These are phyloP conservation scores for Sinocyclocheilus grahami DNA, from an alignment of 2,113 vertebrate species.

Conservation along the genomic window DNA sequence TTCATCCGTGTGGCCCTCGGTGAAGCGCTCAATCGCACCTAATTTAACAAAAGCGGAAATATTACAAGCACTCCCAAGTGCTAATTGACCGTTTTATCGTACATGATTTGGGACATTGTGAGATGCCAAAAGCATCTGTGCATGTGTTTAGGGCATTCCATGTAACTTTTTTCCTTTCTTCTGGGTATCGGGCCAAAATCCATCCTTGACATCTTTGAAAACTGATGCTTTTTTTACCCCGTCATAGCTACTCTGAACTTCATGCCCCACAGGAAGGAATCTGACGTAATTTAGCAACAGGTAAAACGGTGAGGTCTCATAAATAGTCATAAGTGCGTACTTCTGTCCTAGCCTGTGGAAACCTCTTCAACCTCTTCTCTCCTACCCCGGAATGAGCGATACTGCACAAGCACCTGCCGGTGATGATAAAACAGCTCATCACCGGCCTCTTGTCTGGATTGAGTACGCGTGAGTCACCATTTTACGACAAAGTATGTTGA, in stretches of 20 bases:
- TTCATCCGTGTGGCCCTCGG: background rate
- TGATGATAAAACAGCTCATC: slow-evolving; percentile 37
- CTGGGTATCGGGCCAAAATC: no score
- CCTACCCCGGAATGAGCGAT: background rate
- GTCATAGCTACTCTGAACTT: background rate
- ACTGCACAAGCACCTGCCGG: slow-evolving; percentile 13
- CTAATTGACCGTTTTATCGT: background rate
- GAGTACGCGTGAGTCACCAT: slow-evolving; percentile 6
- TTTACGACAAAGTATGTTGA: slow-evolving; percentile 8
- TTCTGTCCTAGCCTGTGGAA: background rate
- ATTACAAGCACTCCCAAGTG: background rate
- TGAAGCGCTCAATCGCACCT: background rate
- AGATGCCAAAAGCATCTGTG: background rate
- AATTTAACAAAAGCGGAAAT: slow-evolving; percentile 19
- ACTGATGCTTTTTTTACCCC: background rate
- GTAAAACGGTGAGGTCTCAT: background rate
- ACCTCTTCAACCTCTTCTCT: slow-evolving; percentile 13
- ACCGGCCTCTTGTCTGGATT: slow-evolving; percentile 19
- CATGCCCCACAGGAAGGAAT: background rate
- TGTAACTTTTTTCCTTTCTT: no score
- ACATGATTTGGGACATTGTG: background rate
- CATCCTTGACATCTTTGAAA: slow-evolving; percentile 3
- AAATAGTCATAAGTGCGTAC: background rate
- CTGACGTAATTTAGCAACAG: background rate
- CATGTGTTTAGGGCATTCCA: background rate